Evolutionary conservation across 2,888 invertebrate genomes (phyloP).

Genomic region (Rhagium mordax): DNA sequence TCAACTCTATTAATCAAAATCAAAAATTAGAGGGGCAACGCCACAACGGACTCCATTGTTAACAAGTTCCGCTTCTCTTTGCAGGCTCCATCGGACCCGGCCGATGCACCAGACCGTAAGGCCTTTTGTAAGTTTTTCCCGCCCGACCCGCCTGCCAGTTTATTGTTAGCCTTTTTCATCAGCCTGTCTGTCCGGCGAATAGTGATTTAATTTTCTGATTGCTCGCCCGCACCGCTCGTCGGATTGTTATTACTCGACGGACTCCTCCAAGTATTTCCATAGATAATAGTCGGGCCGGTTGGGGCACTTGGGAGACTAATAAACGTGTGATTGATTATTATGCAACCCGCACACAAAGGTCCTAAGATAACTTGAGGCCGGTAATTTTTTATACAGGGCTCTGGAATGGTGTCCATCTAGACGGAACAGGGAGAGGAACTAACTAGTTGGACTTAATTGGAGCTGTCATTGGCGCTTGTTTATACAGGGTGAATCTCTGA

Average conservation of each 20-base stretch:
- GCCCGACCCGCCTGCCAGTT: background rate
- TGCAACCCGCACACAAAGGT: no score
- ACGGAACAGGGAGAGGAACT: no score
- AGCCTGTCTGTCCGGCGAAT: slow-evolving; percentile 24
- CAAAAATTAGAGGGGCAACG: background rate
- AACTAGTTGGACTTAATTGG: no score
- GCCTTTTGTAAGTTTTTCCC: slow-evolving; percentile 25
- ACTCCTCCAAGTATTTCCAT: background rate
- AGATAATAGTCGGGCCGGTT: background rate
- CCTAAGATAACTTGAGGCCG: no score
- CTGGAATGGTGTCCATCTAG: no score
- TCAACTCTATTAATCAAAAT: background rate
- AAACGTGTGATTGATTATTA: no score
- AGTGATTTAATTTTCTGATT: slow-evolving; percentile 40
- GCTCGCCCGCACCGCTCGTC: slow-evolving; percentile 22
- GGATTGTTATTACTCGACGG: background rate
- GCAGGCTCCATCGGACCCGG: background rate
- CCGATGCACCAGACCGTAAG: slow-evolving; percentile 13
- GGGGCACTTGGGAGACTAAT: no score
- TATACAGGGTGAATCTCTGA: no score
- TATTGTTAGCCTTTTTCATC: slow-evolving; percentile 16
- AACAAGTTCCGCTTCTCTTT: background rate
- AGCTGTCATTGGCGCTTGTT: no score
- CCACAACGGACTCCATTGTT: background rate
- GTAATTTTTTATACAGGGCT: no score